Base-by-base conservation (phyloP, 2,113 vertebrate species). In the Puntigrus tetrazona region DNA sequence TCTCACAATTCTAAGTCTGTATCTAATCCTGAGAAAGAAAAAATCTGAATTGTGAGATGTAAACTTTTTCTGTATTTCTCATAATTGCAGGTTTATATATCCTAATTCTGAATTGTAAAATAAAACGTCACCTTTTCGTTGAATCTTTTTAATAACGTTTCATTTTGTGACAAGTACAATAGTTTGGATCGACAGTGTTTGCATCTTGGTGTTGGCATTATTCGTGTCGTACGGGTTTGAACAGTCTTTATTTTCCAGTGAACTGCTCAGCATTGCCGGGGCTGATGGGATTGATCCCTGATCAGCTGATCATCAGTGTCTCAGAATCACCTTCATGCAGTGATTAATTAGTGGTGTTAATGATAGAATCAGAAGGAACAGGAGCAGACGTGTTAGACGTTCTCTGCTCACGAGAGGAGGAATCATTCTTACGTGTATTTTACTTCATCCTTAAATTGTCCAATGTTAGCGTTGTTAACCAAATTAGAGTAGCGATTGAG, bases 401-500 rank as follows among this genome's bases (percentile, higher is more conserved):
- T 50, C 45, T 50, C 45, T 50, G 45, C 45, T 50, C 14, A 0
- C 14, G 63, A 82, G 74, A 78, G 29, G 47, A 88, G 89, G 91
- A 93, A 81, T 88, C 92, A 92, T 92, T 85, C 84, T 82, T 76
- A 83, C 92, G 93, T 91, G 92, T 92, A 87, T 91, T 89, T 93
- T 91, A 92, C 93, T 87, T 86, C 81, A 93, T 96, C 94, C 93
- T 95, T 87, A 86, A 92, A 93, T 93, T 84, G 94, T 95, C 91
- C 83, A 91, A 93, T 92, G 94, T 93, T 93, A 93, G 93, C 95
- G 84, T 95, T 92, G 94, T 96, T 95, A 95, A 96, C 94, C 94
- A 95, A 95, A 96, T 95, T 96, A 97, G 96, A 95, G 89, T 95
- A 95, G 95, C 92, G 92, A 93, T 92, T 94, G 94, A 94, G 94